A percentile compares a stretch with the other conserved stretches of the same genome.
These are phyloP conservation scores for Venustoraphidia nigricollis DNA, from an alignment of 2,888 invertebrate species.

Conservation along the genomic window DNA sequence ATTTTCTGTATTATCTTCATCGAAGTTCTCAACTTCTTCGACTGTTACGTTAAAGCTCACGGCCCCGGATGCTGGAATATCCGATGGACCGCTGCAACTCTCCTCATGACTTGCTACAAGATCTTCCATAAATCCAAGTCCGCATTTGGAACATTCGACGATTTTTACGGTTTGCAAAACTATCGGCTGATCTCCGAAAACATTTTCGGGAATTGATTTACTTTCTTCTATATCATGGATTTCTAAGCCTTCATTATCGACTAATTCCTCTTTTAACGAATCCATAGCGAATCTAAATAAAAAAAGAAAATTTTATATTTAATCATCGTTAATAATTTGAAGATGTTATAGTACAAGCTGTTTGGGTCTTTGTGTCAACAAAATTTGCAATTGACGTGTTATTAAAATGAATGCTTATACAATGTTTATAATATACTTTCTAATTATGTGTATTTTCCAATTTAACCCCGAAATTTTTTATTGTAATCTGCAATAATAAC, in stretches of 20 bases:
- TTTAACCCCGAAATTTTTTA: background rate
- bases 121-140: too few species aligned
- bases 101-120: too few species aligned
- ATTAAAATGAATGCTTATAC: too few species aligned
- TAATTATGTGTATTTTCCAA: background rate
- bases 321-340: background rate
- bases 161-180: constrained; percentile 17
- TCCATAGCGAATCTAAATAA: background rate
- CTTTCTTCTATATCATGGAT: constrained; percentile 14
- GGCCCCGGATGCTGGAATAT: background rate
- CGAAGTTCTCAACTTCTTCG: background rate
- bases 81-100: too few species aligned
- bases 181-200: constrained; percentile 13
- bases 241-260: constrained; percentile 5
- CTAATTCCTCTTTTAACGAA: background rate
- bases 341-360: background rate
- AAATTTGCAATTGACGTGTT: too few species aligned
- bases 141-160: constrained; percentile 4
- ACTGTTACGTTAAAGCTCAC: background rate
- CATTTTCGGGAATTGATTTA: constrained; percentile 16
- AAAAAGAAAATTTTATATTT: too few species aligned
- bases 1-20: background rate
- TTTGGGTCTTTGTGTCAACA: background rate
- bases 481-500: background rate
- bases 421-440: too few species aligned